These are phyloP conservation scores for Hemicordylus capensis DNA, from an alignment of 2,113 vertebrate species.

Conservation along the genomic window DNA sequence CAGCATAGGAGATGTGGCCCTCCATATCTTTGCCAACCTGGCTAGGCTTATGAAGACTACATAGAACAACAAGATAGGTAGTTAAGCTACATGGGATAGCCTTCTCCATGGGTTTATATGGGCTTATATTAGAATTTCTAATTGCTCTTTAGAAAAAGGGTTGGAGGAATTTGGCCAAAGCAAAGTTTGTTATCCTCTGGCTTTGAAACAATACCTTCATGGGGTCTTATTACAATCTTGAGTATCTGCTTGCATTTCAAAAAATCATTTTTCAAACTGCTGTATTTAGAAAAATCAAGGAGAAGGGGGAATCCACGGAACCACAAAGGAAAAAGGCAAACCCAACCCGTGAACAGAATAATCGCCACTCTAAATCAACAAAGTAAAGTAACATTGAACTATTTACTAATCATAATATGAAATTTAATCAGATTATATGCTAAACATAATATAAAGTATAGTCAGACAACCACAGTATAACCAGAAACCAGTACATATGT, in stretches of 20 bases:
- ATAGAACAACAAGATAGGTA: neutral
- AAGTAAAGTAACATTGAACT: no score
- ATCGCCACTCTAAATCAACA: no score
- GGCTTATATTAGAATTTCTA: neutral
- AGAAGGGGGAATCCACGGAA: no score
- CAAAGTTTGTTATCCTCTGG: neutral
- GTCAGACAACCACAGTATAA: no score
- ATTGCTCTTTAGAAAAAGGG: neutral
- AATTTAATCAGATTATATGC: no score
- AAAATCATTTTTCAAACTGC: neutral
- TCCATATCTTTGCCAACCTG: neutral
- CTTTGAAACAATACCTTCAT: neutral
- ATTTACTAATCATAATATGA: no score
- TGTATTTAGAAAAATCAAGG: no score
- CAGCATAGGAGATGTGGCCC: neutral
- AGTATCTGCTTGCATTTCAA: neutral
- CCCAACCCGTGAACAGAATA: no score
- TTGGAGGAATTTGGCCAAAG: neutral
- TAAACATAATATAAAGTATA: no score
- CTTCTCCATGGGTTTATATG: neutral
- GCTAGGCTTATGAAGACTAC: neutral
- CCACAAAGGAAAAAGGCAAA: no score
- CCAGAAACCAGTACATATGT: no score
- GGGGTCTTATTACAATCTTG: neutral
- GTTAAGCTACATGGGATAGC: neutral